Evolutionary conservation across 2,113 vertebrate species (phyloP), one percentile per base, ranked within the genome.

Genomic region (Coptodon rendalli): DNA sequence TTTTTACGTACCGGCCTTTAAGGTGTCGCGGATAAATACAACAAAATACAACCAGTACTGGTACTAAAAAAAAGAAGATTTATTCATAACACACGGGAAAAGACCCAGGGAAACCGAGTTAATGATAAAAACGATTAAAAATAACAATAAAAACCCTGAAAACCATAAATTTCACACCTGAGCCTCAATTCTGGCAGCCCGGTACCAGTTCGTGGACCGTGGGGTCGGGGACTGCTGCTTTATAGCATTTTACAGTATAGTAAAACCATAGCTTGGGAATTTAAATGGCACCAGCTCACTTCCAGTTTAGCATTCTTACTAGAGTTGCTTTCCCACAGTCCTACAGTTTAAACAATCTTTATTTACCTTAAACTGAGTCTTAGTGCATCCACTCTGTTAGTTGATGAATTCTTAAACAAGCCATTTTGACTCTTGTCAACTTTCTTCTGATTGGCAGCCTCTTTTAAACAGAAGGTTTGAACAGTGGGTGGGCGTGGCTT

Each of bases 41-140:
- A 29, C 56, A 59, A 59, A 59, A 17, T 59, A 31, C 31, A 59
- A 59, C 56, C 56, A 59, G 27, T 1, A 59, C 7, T 2, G 57
- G 27, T 0, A 59, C 57, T 7, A 3, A 8, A 57, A 59, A 59
- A 31, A 57, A 31, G 27, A 59, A 59, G 27, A 59, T 5, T 31
- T 31, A 31, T 59, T 59, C 14, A 31, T 59, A 59, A 59, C 57
- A 59, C 8, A 0, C 5, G 1, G 27, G 27, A 29, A 59, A 59
- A 59, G 13, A 59, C 56, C 5, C 7, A 0, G 56, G 5, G 13
- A 59, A 59, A 59, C 56, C 1, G 1, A 59, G 7, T 59, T 59
- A 59, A 29, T 59, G 2, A 59, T 59, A 16, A 59, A 59, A 29
- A 31, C 0, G 1, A 59, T 59, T 59, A 29, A 59, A 6, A 59